Percentiles rank a stretch among this genome's conserved stretches.
These are phyloP conservation scores for Choloepus hoffmanni DNA, from an alignment of 2,113 vertebrate genomes.

Conservation along the genomic window DNA sequence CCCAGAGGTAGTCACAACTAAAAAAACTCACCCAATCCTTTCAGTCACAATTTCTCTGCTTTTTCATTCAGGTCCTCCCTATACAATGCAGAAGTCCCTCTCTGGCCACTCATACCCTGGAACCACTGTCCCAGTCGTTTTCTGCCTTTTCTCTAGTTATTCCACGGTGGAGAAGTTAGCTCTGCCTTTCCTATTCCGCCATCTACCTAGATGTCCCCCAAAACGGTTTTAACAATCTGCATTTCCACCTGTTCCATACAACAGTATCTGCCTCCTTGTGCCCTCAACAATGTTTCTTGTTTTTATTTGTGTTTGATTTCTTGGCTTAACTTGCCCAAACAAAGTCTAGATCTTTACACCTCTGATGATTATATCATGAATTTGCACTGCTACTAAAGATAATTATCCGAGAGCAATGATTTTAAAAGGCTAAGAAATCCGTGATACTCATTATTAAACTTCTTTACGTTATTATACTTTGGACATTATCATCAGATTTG, in stretches of 20 bases:
- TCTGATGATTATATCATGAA: not conserved
- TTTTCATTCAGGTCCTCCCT: no score
- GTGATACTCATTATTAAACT: conserved; percentile 38
- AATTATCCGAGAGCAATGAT: not conserved
- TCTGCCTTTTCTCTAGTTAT: no score
- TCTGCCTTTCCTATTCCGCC: no score
- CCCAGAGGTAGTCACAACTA: no score
- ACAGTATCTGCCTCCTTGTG: not conserved
- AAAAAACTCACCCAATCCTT: no score
- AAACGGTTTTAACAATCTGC: not conserved
- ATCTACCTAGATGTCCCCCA: not conserved
- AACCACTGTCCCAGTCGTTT: no score
- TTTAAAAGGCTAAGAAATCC: conserved; percentile 17
- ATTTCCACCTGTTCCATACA: not conserved
- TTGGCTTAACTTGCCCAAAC: not conserved
- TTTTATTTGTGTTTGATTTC: not conserved
- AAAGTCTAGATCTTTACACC: not conserved
- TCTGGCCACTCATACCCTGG: no score
- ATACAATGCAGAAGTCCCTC: no score
- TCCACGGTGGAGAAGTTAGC: no score
- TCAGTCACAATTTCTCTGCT: no score
- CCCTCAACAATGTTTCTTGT: not conserved
- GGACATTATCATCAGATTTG: conserved; percentile 11
- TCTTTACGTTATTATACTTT: not conserved
- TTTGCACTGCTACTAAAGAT: not conserved